A percentile compares a stretch with the other conserved stretches of the same genome.
Evolutionary conservation across 2,113 vertebrate genomes (phyloP).

Genomic region (Pelobates fuscus): DNA sequence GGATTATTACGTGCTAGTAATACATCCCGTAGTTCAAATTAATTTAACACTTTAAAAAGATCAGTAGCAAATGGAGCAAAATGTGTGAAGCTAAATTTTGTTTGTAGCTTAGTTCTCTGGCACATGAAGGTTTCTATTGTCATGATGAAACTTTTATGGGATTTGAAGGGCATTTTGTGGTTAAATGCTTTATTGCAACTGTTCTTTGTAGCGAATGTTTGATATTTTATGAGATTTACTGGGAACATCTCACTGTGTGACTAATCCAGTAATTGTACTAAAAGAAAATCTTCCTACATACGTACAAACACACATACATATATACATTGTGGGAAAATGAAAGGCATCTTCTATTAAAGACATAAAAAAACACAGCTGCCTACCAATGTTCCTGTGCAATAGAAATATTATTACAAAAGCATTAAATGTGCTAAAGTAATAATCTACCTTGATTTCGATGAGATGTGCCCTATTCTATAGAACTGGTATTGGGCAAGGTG

Average conservation of each 20-base stretch:
- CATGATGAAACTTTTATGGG: background rate
- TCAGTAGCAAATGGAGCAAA: no score
- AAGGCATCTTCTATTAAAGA: constrained; percentile 10
- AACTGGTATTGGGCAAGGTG: constrained; percentile 12
- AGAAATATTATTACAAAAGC: constrained; percentile 36
- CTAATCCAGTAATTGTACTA: constrained; percentile 28
- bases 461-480: constrained; percentile 15
- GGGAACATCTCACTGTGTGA: background rate
- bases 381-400: constrained; percentile 16
- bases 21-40: no score
- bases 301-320: no score
- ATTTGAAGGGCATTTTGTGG: background rate
- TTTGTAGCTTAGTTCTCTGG: no score
- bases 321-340: background rate
- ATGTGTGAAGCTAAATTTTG: no score
- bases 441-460: constrained; percentile 31
- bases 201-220: background rate
- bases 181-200: background rate
- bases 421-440: constrained; percentile 29
- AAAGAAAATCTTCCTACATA: constrained; percentile 15
- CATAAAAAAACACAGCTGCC: constrained; percentile 20
- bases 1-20: no score
- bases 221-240: constrained; percentile 19
- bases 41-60: no score
- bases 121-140: background rate